Evolutionary conservation across 1,140 invertebrate species (phyloP), one percentile per base, ranked within the genome.

Genomic region (Branchinecta lynchi): DNA sequence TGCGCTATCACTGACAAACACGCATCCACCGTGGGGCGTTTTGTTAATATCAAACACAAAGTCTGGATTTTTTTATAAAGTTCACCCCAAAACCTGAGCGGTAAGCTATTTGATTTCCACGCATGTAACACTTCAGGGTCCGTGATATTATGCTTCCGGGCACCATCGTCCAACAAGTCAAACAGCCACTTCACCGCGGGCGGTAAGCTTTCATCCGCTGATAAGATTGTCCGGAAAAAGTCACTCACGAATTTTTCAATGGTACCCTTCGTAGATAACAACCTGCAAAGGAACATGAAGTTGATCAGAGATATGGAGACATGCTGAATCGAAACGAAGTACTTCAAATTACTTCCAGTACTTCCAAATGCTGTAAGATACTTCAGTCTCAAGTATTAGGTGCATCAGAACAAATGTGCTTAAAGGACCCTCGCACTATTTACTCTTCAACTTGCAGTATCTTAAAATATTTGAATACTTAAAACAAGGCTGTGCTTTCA

Each of bases 11-110:
- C 93, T 72, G 90, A 93, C 44, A 97, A 79, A 76, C 92, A 94
- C 12, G 91, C 90, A 79, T 96, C 93, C 15, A 96, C 87, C 8
- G 90, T 92, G 12, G 86, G 84, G 12, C 3, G 92, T 93, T 81
- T 96, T 95, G 75, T 94, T 90, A 66, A 96, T 90, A 80, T 96
- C 93, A 78, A 97, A 95, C 77, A 96, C 92, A 77, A 94, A 95
- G 79, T 96, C 91, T 8, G 94, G 93, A 84, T 96, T 96, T 79
- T n/a, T 96, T 96, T 69, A 96, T 93, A 73, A 96, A 90, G 80
- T 96, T 96, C 15, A 96, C 90, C 94, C 94, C 97, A 82, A 96
- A 96, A 74, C 93, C 84, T 66, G 96, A 81, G 51, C 93, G 92
- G 76, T 95, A 84, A 82, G 78, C 82, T 85, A 74, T 96, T 96